Evolutionary conservation across 2,888 invertebrate genomes (phyloP), one percentile per base, ranked within the genome.

Genomic region (Pseudococcus jackbeardsleyi): DNA sequence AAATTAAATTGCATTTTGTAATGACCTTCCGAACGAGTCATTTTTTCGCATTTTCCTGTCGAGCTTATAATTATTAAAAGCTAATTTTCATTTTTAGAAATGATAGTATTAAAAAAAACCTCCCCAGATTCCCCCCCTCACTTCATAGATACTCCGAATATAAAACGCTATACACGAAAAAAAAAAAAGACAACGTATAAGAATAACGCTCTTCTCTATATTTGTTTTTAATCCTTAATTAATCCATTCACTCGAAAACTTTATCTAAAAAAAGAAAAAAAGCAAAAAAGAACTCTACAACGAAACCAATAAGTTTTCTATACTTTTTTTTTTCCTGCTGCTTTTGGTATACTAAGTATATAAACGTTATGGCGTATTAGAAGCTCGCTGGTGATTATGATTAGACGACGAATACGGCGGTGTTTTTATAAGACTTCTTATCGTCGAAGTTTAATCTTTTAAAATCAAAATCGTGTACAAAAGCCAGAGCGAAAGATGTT

Each of bases 1-100:
- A 82, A 82, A 82, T 82, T 82, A 82, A 82, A 82, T 82, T 82
- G 79, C 79, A 82, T 82, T 82, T 82, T 82, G 79, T 82, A 82
- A 82, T 46, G 79, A 82, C 79, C 46, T 82, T 82, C 42, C 46
- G 79, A 82, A 42, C 79, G 79, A 46, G 42, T 82, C 46, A 46
- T 82, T 46, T 42, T 82, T 82, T 46, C 46, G 11, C 46, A 19
- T 82, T 46, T 82, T 46, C 42, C 42, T 46, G 46, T 82, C 42
- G 46, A 82, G 79, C 79, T 82, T 82, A 82, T 82, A 82, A 82
- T 82, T 82, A 82, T 46, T 82, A 46, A 42, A 46, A 82, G 79
- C 79, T 82, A 82, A 82, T 82, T 82, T 82, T 82, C 42, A 82
- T 82, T 82, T 82, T 82, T 82, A 19, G 19, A 82, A 82, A 46